A percentile compares a stretch with the other conserved stretches of the same genome.
Conservation (phyloP, 2,797 vertebrate species). For the Ctenosaura bakeri region DNA sequence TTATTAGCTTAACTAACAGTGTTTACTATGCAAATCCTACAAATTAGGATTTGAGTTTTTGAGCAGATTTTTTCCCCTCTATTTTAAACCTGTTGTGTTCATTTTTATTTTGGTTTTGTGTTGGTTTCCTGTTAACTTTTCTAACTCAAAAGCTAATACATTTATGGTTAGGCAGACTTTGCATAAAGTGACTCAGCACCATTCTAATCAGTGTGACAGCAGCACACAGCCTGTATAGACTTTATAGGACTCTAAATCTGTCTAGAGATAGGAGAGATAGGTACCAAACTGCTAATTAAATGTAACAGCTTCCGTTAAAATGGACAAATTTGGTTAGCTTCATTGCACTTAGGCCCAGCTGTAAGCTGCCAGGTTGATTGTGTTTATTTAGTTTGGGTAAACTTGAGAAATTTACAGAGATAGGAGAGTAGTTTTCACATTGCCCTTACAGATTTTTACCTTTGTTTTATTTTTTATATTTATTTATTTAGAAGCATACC, state of each 20-base stretch:
- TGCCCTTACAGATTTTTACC: not conserved
- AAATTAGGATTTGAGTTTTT: no score
- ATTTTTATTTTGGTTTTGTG: no score
- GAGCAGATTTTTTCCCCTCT: no score
- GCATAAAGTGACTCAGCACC: slow-evolving; percentile 30
- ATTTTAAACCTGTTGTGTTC: no score
- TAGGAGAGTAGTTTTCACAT: not conserved
- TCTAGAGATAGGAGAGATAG: slow-evolving; percentile 68
- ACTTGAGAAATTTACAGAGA: not conserved
- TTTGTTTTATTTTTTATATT: no score
- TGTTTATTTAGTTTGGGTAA: slow-evolving; percentile 19
- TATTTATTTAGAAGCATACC: not conserved
- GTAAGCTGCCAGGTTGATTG: slow-evolving; percentile 66
- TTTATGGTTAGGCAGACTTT: slow-evolving; percentile 59
- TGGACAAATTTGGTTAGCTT: slow-evolving; percentile 75
- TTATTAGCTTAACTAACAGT: not conserved
- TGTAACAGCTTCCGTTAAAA: slow-evolving; percentile 73
- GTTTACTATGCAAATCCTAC: slow-evolving; percentile 15
- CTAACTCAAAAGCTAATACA: slow-evolving; percentile 43
- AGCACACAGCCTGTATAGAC: slow-evolving; percentile 51
- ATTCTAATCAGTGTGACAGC: slow-evolving; percentile 56
- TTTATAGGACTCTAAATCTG: slow-evolving; percentile 73
- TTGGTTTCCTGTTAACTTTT: no score
- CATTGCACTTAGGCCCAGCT: slow-evolving; percentile 54
- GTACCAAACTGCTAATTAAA: slow-evolving; percentile 77